phyloP scores from a whole-genome alignment of 2,113 vertebrate genomes.

The Anolis carolinensis region DNA sequence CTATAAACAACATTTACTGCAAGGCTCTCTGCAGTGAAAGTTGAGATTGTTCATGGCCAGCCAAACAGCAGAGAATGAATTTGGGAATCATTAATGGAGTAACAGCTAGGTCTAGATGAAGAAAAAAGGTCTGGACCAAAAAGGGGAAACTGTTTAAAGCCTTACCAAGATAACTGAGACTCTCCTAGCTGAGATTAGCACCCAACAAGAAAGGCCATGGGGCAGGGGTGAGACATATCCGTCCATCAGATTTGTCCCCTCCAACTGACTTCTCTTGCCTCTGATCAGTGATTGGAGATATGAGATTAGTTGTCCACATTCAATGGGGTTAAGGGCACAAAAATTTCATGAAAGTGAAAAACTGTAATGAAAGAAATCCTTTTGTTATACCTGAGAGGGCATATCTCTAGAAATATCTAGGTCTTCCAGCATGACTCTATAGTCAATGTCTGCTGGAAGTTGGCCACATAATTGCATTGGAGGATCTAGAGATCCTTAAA shows the following conservation, averaged over 20 bases:
- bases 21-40: not conserved
- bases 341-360: no score
- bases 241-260: not conserved
- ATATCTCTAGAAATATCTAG: no score
- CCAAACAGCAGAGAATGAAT: slow-evolving; percentile 1
- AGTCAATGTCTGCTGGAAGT: no score
- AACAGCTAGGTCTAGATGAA: not conserved
- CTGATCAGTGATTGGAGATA: no score
- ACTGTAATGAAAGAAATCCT: no score
- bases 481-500: no score
- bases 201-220: not conserved
- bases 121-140: not conserved
- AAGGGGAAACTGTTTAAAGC: not conserved
- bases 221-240: not conserved
- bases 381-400: no score
- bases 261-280: no score
- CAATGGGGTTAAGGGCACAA: no score
- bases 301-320: no score
- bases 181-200: not conserved
- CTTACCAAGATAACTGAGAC: not conserved
- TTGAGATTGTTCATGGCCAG: not conserved
- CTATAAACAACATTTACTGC: slow-evolving; percentile 19
- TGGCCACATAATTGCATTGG: no score
- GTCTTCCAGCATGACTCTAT: no score
- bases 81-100: not conserved